Evolutionary conservation across 1,140 invertebrate genomes (phyloP), one percentile per base, ranked within the genome.

Genomic region (Rhizoglyphus robini): DNA sequence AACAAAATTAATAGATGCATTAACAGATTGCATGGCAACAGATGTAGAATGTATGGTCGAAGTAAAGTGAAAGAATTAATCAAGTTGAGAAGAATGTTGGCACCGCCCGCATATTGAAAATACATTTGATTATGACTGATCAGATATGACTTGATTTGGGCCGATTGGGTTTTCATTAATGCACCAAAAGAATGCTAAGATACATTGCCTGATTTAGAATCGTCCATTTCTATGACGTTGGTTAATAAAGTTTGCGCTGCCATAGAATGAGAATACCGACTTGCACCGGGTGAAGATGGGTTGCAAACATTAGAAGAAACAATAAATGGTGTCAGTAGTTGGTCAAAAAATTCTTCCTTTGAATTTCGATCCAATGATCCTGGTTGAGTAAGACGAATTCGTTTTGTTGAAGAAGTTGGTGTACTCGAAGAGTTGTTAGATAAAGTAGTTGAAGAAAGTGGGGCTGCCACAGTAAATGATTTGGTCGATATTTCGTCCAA

Each of bases 31-130:
- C 82, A 84, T 68, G 84, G 84, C 75, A 81, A 83, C 74, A 83
- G 84, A 70, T 84, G 82, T 60, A 81, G 77, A 49, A 85, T 81
- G 71, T 88, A 90, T 49, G 84, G 81, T 60, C 83, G 83, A 25
- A 93, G 79, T 69, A 86, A 84, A 0, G 86, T 83, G 68, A 90
- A 77, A 69, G 81, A 83, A 0, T 84, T 77, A 73, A 88, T 90
- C 68, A 88, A 82, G 68, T 88, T 83, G 31, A 90, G 76, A n/a
- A 91, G 74, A 20, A 84, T 83, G 68, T 87, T 83, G 5, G 86
- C 86, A n/a, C 86, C 88, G 69, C 84, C 80, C 65, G 90, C 77
- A 72, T 81, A 81, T 70, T 87, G 81, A 20, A 90, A 75, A 32
- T 78, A 68, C 49, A 79, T 76, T 5, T 79, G 78, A 72, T 85